phyloP scores from a whole-genome alignment of 2,113 vertebrate species.

The Clarias gariepinus region DNA sequence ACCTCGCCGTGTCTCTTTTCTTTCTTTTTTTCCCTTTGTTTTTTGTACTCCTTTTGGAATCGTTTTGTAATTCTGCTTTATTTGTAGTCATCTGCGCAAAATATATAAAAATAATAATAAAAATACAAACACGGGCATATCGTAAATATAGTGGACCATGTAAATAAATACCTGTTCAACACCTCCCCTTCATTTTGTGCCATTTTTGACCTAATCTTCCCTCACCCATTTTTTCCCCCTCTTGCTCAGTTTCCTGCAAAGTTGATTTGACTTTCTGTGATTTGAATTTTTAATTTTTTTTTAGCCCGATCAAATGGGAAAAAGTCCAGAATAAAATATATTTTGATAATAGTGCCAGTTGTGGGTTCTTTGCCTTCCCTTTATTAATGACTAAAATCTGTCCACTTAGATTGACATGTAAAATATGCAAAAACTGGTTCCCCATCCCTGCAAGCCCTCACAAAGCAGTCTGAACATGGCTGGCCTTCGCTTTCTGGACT shows the following conservation, averaged over 20 bases:
- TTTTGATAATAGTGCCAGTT: conserved; percentile 91
- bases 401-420: neutral
- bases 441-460: too few species aligned
- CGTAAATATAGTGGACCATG: conserved; percentile 88
- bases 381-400: neutral
- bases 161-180: conserved; percentile 85
- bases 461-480: too few species aligned
- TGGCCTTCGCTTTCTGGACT: too few species aligned
- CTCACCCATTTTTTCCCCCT: conserved; percentile 67
- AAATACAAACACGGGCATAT: conserved; percentile 76
- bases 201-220: conserved; percentile 71
- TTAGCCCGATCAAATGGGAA: conserved; percentile 90
- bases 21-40: conserved; percentile 85
- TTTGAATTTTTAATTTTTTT: conserved; percentile 59
- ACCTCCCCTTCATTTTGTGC: conserved; percentile 76
- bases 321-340: conserved; percentile 99
- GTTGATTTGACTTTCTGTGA: conserved; percentile 96
- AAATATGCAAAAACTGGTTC: neutral
- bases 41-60: conserved; percentile 89
- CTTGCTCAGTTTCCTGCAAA: conserved; percentile 82
- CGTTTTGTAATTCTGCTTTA: conserved; percentile 93
- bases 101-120: conserved; percentile 56
- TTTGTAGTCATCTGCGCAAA: conserved; percentile 85
- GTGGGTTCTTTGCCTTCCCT: neutral
- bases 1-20: conserved; percentile 89